Percentiles rank a stretch among this genome's conserved stretches.
phyloP scores from a whole-genome alignment of 2,888 invertebrate genomes.

The Euclidia mi region DNA sequence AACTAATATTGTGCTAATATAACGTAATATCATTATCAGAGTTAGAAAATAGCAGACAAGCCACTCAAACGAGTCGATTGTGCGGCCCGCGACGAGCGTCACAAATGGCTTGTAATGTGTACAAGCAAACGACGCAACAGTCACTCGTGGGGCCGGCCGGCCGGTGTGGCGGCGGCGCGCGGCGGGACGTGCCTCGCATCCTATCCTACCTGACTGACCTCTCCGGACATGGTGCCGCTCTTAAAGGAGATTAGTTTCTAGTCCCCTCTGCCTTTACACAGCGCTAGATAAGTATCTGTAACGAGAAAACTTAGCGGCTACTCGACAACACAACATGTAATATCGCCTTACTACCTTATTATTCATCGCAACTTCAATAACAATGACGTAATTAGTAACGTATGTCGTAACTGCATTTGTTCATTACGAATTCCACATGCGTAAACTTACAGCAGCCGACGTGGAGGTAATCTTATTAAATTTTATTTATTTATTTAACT shows the following conservation, averaged over 20 bases:
- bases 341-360: slow-evolving; percentile 10
- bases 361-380: slow-evolving; percentile 5
- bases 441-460: slow-evolving; percentile 57
- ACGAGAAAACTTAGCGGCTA: slow-evolving; percentile 55
- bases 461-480: slow-evolving; percentile 69
- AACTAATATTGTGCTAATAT: no score
- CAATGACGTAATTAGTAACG: slow-evolving; percentile 26
- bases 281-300: slow-evolving; percentile 58
- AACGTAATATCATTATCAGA: slow-evolving; percentile 46
- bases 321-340: slow-evolving; percentile 52
- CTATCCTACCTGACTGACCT: slow-evolving; percentile 59
- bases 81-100: slow-evolving; percentile 56
- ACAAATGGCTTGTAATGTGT: slow-evolving; percentile 61
- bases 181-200: slow-evolving; percentile 60
- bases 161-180: no score
- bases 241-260: slow-evolving; percentile 69
- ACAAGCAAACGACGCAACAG: slow-evolving; percentile 54
- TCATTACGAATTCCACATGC: slow-evolving; percentile 67
- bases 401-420: slow-evolving; percentile 51
- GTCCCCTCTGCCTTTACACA: slow-evolving; percentile 66
- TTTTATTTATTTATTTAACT: no score
- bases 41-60: slow-evolving; percentile 49
- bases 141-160: slow-evolving; percentile 28
- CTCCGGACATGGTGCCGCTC: slow-evolving; percentile 55
- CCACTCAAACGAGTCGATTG: slow-evolving; percentile 60